Base-by-base conservation (phyloP, 2,888 invertebrate species). In the Rotaria socialis region DNA sequence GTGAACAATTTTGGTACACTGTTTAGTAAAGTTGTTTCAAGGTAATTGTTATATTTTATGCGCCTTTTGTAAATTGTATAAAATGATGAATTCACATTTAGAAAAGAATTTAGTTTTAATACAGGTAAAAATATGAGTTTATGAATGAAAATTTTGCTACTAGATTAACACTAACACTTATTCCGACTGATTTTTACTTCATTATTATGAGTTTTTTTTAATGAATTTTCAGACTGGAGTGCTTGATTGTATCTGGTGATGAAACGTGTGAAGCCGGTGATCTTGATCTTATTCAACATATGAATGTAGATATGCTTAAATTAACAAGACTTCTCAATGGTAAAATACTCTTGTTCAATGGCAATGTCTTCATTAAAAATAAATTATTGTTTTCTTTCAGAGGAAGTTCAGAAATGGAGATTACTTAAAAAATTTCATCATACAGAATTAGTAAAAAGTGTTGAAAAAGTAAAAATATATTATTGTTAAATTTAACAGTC, bases 1-100 rank as follows among this genome's bases (percentile, higher is more conserved):
- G 94, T 96, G 87, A 97, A 97, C 92, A 97, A 97, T 92, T 97
- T 97, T 92, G 95, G 94, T 89, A 96, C 96, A 0, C 96, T 98
- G 2, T 97, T 97, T 91, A 96, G 95, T 91, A 94, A 96, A 89
- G 96, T 96, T 89, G 95, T 96, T 85, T 95, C 95, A 0, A 91
- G 92, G 80, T 80, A 80, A 24, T 14, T 24, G 11, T 24, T 10
- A n/a, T 1, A 47, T 2, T n/a, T 47, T 24, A n/a, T 92, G 91
- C 88, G 87, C 86, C 22, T 55, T 22, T 22, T 5, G 7, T 19
- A 55, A 55, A 55, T 67, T 14, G 19, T 16, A 24, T 56, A 16
- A 35, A 67, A 67, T 27, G 11, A 11, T 60, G 14, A n/a, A 60
- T 60, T 67, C 35, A 27, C 35, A 67, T 67, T 67, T 67, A 67